Conservation (phyloP, 2,797 vertebrate genomes). For the Anomalospiza imberbis region DNA sequence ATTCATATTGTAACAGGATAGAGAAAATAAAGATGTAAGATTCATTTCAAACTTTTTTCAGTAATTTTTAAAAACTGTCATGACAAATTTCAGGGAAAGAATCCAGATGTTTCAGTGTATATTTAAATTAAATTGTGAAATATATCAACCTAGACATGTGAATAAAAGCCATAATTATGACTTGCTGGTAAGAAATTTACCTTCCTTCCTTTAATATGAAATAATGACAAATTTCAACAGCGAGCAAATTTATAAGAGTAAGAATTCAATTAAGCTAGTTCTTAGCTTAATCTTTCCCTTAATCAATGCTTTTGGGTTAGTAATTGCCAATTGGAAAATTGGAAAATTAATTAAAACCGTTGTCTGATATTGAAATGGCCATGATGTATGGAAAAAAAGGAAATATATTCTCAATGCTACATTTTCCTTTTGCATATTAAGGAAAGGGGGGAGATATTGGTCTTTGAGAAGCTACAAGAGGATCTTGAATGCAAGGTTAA, state of each 20-base stretch:
- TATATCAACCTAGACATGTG: background rate
- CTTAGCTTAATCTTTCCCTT: conserved; percentile 17
- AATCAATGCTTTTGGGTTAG: conserved; percentile 1
- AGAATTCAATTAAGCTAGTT: conserved; percentile 41
- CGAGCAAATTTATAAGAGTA: background rate
- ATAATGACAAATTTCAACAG: background rate
- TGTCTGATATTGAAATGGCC: background rate
- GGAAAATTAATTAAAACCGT: conserved; percentile 24
- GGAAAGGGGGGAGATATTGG: background rate
- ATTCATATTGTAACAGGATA: background rate
- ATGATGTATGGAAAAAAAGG: background rate
- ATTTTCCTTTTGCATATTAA: background rate
- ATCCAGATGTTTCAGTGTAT: background rate
- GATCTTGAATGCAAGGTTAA: background rate
- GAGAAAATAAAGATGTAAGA: background rate
- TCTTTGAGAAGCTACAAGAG: background rate
- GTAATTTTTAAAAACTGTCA: background rate
- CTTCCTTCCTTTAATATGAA: background rate
- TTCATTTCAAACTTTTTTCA: background rate
- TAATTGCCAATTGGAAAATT: conserved; percentile 35
- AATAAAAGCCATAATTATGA: background rate
- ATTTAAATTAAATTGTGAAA: background rate
- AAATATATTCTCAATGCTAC: background rate
- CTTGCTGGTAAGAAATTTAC: background rate
- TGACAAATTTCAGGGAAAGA: background rate